Evolutionary conservation across 2,888 invertebrate genomes (phyloP), one percentile per base, ranked within the genome.

Genomic region (Chirona hameri): DNA sequence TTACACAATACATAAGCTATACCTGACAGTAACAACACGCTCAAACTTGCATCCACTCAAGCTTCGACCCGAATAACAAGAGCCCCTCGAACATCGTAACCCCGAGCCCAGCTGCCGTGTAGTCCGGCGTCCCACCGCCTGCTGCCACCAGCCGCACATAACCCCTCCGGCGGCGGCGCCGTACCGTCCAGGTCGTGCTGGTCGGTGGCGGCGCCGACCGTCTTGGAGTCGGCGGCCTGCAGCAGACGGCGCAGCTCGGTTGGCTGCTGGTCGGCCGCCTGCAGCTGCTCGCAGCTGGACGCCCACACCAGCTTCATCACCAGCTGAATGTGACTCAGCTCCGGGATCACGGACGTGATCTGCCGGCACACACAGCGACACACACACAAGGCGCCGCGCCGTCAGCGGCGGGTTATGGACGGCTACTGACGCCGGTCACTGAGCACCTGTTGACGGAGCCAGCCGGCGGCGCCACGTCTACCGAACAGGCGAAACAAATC

Each of bases 121-220:
- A n/a, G n/a, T n/a, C n/a, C n/a, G 52, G 7, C 52, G 14, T 52
- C 52, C 10, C 10, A 52, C 52, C 52, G 14, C 10, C 52, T 14
- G 14, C 52, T 7, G 7, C 10, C 24, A 85, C 86, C 29, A 85
- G 82, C 27, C 85, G 84, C 65, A 85, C 85, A 83, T 85, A 86
- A 0, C 85, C 27, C 96, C 84, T 83, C 84, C 5, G 81, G 82
- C 18, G 72, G 27, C 72, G 92, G 92, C 76, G 93, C 94, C 79
- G 39, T 52, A 52, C 79, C 76, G 39, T 39, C 76, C 21, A 76
- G 76, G 76, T 76, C 39, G 39, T 39, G 76, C 39, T 21, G 31
- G 39, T 76, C 76, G 39, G 18, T 18, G 12, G 18, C 76, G 76
- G 39, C 76, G 39, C 21, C 7, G 39, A 7, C 39, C 27, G 76